Conservation (phyloP, 2,888 invertebrate genomes). For the Atherix ibis region DNA sequence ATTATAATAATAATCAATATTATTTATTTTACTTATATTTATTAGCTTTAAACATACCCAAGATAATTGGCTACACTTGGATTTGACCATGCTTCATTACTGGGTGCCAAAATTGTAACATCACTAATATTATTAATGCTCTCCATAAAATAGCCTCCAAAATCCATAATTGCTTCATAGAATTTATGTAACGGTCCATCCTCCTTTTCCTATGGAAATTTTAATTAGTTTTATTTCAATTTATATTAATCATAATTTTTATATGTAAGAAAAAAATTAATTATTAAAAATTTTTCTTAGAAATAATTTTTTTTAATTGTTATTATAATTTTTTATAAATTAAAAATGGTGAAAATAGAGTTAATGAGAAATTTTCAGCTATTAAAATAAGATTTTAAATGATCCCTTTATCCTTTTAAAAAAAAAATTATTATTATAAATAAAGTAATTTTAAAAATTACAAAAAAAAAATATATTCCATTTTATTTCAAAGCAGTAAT, state of each 20-base stretch:
- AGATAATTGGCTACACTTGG: too few relatives aligned
- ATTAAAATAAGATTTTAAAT: too few relatives aligned
- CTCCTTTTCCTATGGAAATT: conserved; percentile 43
- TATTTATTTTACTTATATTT: too few relatives aligned
- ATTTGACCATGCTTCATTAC: conserved; percentile 71
- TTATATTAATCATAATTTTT: not conserved
- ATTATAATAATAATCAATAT: too few relatives aligned
- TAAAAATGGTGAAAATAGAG: not conserved
- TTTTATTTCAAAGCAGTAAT: too few relatives aligned
- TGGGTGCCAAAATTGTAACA: conserved; percentile 77
- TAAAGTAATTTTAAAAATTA: too few relatives aligned
- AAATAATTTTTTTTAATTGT: too few relatives aligned
- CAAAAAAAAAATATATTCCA: too few relatives aligned
- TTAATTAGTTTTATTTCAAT: conserved; percentile 7
- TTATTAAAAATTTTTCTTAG: not conserved
- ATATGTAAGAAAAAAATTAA: not conserved
- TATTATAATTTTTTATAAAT: conserved; percentile 4
- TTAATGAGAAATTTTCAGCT: too few relatives aligned
- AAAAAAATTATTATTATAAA: too few relatives aligned
- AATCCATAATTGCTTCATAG: conserved; percentile 63
- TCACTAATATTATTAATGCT: conserved; percentile 53
- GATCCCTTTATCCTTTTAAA: too few relatives aligned
- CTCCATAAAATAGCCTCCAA: conserved; percentile 57
- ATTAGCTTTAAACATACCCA: too few relatives aligned
- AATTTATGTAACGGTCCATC: conserved; percentile 67